These are phyloP conservation scores for Melanargia galathea DNA, from an alignment of 2,888 invertebrate species.

Conservation along the genomic window DNA sequence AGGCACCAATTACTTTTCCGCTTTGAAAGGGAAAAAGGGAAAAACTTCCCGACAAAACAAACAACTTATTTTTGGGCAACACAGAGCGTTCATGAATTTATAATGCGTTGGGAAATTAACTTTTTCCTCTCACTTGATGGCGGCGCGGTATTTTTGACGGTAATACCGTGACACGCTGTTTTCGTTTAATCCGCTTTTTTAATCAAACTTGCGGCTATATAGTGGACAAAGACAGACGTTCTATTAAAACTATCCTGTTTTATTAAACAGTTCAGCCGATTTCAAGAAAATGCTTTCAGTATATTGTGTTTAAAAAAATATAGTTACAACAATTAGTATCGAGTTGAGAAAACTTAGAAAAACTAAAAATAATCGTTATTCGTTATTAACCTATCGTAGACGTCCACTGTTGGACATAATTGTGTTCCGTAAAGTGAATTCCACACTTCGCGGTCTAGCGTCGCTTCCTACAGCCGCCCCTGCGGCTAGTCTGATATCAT, in stretches of 20 bases:
- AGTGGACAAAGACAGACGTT: neutral
- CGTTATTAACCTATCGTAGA: no score
- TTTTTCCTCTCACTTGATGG: slow-evolving; percentile 58
- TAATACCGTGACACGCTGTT: slow-evolving; percentile 1
- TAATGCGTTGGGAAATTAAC: slow-evolving; percentile 74
- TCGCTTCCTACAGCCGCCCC: no score
- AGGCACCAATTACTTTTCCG: slow-evolving; percentile 47
- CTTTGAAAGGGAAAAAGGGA: slow-evolving; percentile 44
- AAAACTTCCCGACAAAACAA: slow-evolving; percentile 58
- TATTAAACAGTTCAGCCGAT: no score
- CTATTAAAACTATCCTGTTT: neutral
- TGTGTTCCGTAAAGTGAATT: no score
- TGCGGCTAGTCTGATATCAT: no score
- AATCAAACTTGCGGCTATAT: neutral
- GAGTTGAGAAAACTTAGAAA: no score
- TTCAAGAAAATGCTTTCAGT: no score
- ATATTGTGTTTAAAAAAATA: no score
- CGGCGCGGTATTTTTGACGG: slow-evolving; percentile 39
- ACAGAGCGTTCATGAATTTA: slow-evolving; percentile 78
- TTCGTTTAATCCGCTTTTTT: slow-evolving; percentile 21
- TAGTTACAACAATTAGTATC: no score
- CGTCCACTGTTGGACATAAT: no score
- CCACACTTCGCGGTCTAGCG: no score
- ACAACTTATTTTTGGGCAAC: slow-evolving; percentile 66
- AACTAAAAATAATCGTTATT: no score